These are phyloP conservation scores for Eriocheir sinensis DNA, from an alignment of 1,140 invertebrate genomes.

Conservation along the genomic window DNA sequence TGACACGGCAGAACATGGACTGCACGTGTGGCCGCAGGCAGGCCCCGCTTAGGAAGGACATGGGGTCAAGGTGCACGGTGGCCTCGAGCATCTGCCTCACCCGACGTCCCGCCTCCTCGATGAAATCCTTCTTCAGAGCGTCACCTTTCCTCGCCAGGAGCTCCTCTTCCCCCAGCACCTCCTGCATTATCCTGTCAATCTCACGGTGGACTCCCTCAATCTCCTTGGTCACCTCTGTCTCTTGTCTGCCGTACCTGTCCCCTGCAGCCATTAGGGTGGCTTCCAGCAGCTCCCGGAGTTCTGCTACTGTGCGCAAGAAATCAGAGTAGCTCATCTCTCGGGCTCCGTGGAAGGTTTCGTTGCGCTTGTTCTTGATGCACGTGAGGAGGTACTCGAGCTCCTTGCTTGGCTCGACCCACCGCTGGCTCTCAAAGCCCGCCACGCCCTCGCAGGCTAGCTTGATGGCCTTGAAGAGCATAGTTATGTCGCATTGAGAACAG, in stretches of 20 bases:
- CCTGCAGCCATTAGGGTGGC: background rate
- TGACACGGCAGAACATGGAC: background rate
- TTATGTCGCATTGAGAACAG: background rate
- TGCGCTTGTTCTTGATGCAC: background rate
- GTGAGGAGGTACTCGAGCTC: slow-evolving; percentile 20
- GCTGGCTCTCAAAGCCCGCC: background rate
- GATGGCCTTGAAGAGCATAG: slow-evolving; percentile 20
- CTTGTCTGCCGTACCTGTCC: background rate
- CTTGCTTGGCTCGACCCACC: background rate
- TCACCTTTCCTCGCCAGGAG: background rate
- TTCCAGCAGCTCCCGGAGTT: background rate
- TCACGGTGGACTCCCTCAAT: background rate
- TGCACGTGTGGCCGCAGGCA: background rate
- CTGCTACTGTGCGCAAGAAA: background rate
- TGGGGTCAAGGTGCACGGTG: background rate
- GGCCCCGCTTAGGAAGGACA: slow-evolving; percentile 30
- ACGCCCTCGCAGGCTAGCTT: slow-evolving; percentile 48
- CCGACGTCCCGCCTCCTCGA: background rate
- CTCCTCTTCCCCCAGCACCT: slow-evolving; percentile 23
- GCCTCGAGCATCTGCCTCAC: background rate
- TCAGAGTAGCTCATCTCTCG: background rate
- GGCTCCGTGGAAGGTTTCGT: background rate
- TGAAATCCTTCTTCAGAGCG: background rate
- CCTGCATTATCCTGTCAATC: background rate
- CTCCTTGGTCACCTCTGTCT: background rate